Evolutionary conservation across 1,140 invertebrate species (phyloP).

Genomic region (Euglossa dilemma): DNA sequence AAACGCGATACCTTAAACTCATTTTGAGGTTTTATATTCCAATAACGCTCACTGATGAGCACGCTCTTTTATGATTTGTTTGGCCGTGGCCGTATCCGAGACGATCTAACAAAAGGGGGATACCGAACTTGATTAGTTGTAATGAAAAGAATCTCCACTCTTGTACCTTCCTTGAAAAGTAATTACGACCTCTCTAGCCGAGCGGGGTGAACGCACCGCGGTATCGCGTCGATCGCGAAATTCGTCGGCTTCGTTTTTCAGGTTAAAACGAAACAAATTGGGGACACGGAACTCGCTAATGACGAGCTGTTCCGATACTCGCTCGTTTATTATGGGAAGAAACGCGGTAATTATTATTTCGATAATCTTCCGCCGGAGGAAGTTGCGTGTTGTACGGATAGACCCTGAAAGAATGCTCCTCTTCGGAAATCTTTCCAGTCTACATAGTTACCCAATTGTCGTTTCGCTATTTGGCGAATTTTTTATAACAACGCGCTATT

Average conservation of each 20-base stretch:
- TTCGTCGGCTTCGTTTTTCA: neutral
- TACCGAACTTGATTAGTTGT: conserved; percentile 26
- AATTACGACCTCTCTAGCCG: conserved; percentile 17
- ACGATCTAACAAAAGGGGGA: conserved; percentile 16
- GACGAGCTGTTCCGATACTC: neutral
- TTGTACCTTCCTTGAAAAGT: neutral
- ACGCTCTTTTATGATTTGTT: neutral
- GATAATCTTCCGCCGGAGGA: no score
- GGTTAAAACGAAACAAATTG: neutral
- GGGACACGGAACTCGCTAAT: neutral
- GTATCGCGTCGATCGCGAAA: neutral
- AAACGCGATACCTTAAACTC: conserved; percentile 37
- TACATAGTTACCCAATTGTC: no score
- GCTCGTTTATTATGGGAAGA: no score
- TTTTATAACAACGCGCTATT: no score
- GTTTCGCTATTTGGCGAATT: no score
- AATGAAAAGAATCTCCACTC: neutral
- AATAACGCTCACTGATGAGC: conserved; percentile 9
- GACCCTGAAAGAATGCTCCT: no score
- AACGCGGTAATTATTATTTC: no score
- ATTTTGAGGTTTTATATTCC: conserved; percentile 20
- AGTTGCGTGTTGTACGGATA: no score
- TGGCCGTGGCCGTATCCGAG: neutral
- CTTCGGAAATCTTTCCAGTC: no score
- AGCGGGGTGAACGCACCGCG: neutral